Evolutionary conservation across 92 coral and sea anemone genomes (phyloP).

Genomic region (Nematostella vectensis): DNA sequence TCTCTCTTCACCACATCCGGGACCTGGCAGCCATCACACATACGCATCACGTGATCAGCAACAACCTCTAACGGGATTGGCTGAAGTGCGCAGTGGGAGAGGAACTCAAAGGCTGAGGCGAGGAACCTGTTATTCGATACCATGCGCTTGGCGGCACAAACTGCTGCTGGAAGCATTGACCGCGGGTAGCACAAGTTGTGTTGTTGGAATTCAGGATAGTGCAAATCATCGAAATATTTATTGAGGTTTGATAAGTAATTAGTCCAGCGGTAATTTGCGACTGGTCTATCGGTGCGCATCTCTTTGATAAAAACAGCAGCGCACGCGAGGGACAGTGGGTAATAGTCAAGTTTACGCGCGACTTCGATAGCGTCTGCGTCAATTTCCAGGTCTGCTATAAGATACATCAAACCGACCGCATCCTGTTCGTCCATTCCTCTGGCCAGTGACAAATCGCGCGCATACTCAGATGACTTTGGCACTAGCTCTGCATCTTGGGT

Average conservation of each 20-base stretch:
- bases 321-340: constrained; percentile 85
- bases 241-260: constrained; percentile 41
- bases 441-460: constrained; percentile 37
- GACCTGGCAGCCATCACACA: constrained; percentile 10
- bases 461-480: constrained; percentile 48
- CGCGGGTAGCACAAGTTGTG: constrained; percentile 68
- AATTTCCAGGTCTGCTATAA: constrained; percentile 42
- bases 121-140: constrained; percentile 60
- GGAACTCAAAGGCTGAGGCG: constrained; percentile 58
- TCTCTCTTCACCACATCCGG: constrained; percentile 62
- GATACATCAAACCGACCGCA: constrained; percentile 47
- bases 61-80: constrained; percentile 82
- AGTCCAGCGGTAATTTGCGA: constrained; percentile 66
- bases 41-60: constrained; percentile 38
- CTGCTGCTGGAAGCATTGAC: constrained; percentile 74
- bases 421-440: constrained; percentile 67
- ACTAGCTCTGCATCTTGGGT: constrained; percentile 79
- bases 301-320: constrained; percentile 85
- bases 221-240: constrained; percentile 46
- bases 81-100: constrained; percentile 70
- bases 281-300: constrained; percentile 65
- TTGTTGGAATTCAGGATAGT: constrained; percentile 60
- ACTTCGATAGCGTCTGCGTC: constrained; percentile 33
- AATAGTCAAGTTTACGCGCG: constrained; percentile 43
- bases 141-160: constrained; percentile 80